Base-by-base conservation (phyloP, 2,113 vertebrate species). In the Psilopogon haemacephalus region DNA sequence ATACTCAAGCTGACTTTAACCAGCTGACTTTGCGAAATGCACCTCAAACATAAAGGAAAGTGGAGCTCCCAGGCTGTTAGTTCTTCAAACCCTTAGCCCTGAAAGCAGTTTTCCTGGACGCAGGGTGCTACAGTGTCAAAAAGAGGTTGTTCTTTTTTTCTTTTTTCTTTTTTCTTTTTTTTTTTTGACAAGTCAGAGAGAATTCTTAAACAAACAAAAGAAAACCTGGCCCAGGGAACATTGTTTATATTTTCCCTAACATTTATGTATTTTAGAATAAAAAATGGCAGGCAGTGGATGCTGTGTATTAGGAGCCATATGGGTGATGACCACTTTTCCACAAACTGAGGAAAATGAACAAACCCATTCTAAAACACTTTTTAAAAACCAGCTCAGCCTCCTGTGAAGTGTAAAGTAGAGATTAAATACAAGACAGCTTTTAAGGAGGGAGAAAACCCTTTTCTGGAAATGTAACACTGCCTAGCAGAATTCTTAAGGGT, bases 191-290 rank as follows among this genome's bases (percentile, higher is more conserved):
- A 50, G 32, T 67, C 71, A 32, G 60, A 88, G 75, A 38, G 64
- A 90, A 70, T 74, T 92, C 56, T 95, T 88, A 84, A 82, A 62
- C 37, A 88, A 71, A 56, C 59, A 69, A 58, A 67, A 76, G 78
- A 76, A 94, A 94, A 80, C 62, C 64, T 94, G 85, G 72, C 87
- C 65, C 11, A 37, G 33, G 54, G 48, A 88, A 13, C 58, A 35
- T 54, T 84, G 72, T 79, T 96, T 92, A 83, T 83, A 89, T 75
- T 83, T 89, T 95, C 40, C 60, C 15, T 89, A 94, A 77, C 58
- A 56, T 92, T 89, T 91, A 77, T 62, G 24, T 81, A 62, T 84
- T 95, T 91, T 91, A 86, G 88, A 88, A 86, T 86, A 71, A 93
- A 94, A 92, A 86, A 84, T 75, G 60, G 59, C 54, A 74, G 48